Conservation (phyloP, 2,113 vertebrate species). For the Paradoxurus hermaphroditus region DNA sequence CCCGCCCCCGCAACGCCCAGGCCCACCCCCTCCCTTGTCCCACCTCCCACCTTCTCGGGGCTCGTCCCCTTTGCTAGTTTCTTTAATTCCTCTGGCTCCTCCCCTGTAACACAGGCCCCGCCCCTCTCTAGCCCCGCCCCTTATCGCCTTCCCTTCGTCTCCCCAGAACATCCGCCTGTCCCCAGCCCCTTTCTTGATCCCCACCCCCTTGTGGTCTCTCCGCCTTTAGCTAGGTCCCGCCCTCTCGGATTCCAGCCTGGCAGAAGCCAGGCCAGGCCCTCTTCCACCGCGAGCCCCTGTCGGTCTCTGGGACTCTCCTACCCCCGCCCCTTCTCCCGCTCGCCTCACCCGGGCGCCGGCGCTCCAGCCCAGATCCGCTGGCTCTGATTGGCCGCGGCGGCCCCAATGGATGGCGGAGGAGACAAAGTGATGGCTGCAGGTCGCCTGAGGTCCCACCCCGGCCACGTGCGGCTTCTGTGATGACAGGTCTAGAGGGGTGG, state of each 20-base stretch:
- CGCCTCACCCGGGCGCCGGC: slow-evolving; percentile 26
- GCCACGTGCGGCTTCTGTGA: slow-evolving; percentile 78
- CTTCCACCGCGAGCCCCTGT: not conserved
- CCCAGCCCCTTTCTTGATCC: not conserved
- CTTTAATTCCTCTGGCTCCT: slow-evolving; percentile 32
- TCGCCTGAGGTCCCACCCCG: slow-evolving; percentile 68
- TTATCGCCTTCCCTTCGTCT: not conserved
- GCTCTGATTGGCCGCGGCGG: slow-evolving; percentile 55
- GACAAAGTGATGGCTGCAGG: slow-evolving; percentile 58
- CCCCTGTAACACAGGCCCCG: not conserved
- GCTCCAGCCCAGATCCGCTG: slow-evolving; percentile 27
- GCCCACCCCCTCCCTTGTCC: slow-evolving; percentile 50
- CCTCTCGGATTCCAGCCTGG: slow-evolving; percentile 12
- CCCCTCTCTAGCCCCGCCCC: not conserved
- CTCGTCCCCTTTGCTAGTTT: slow-evolving; percentile 29
- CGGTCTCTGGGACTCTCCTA: not conserved
- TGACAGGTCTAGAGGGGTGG: slow-evolving; percentile 75
- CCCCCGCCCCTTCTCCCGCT: not conserved
- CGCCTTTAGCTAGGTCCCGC: not conserved
- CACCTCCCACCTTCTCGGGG: slow-evolving; percentile 33
- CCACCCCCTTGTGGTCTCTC: not conserved
- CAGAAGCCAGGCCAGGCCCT: not conserved
- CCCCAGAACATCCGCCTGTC: slow-evolving; percentile 37
- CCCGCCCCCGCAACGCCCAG: slow-evolving; percentile 57
- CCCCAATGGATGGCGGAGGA: slow-evolving; percentile 57